Conservation (phyloP, 2,113 vertebrate species). For the Odocoileus hemionus region DNA sequence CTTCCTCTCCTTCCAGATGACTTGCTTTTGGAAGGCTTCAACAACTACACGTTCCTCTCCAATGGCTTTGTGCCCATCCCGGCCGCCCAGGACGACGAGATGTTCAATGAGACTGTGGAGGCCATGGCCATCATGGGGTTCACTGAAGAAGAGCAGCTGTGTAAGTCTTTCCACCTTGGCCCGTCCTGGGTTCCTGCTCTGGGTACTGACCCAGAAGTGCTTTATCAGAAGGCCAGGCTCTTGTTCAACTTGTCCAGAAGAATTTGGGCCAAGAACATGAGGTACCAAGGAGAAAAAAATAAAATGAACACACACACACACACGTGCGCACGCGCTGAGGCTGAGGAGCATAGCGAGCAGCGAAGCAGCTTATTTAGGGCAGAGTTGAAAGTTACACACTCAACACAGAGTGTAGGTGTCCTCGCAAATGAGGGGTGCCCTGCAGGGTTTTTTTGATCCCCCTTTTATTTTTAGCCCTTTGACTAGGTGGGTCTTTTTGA, state of each 20-base stretch:
- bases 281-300: not conserved
- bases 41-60: conserved; percentile 89
- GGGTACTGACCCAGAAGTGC: not conserved
- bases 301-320: not conserved
- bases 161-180: conserved; percentile 73
- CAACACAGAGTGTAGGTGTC: not conserved
- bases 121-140: conserved; percentile 98
- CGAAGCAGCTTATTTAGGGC: not conserved
- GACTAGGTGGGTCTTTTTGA: not conserved
- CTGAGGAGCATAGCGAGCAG: not conserved
- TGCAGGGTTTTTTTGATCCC: not conserved
- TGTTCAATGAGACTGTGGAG: conserved; percentile 93
- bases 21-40: conserved; percentile 90
- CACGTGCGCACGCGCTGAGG: not conserved
- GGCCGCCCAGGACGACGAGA: conserved; percentile 90
- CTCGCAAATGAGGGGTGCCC: not conserved
- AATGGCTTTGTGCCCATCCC: conserved; percentile 90
- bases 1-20: conserved; percentile 82
- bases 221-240: not conserved
- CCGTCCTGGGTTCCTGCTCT: not conserved
- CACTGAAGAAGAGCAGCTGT: conserved; percentile 88
- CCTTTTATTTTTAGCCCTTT: not conserved
- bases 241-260: not conserved
- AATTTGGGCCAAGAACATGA: not conserved
- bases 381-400: not conserved